Evolutionary conservation across 2,797 vertebrate species (phyloP), one percentile per base, ranked within the genome.

Genomic region (Aphelocoma californica): DNA sequence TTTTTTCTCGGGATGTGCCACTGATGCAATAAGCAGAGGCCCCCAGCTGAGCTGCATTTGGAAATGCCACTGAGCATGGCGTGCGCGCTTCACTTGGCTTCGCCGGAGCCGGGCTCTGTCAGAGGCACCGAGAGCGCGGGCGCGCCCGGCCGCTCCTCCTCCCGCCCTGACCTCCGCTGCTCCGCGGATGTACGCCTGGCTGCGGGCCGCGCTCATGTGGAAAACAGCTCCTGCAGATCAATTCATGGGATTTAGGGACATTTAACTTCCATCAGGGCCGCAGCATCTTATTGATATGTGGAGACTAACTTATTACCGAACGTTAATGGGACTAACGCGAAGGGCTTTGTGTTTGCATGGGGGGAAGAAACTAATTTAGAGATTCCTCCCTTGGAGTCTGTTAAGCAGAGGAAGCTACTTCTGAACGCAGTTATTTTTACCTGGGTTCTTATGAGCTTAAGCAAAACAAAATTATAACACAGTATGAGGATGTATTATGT

Each of bases 31-130:
- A 98, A 97, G 98, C 96, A 97, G 69, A 88, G 97, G 97, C 98
- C 98, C 98, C 98, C 98, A 98, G 98, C 98, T 98, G 98, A 98
- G 98, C 97, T 97, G 96, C 98, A 97, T 98, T 98, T 98, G 98
- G 98, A 99, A 99, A 99, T 99, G 99, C 98, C 99, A 99, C 97
- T 99, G 98, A 99, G 99, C 99, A 99, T 99, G 98, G 98, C 93
- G 96, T 93, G 92, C 96, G 97, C 98, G 98, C 99, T 99, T 99
- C 98, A 98, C 97, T 99, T 98, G 97, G 97, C 98, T 97, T 97
- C 96, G 98, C 97, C 93, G 96, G 97, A 97, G 98, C 98, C 95
- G 98, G 97, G 93, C 98, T 97, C 98, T 98, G 98, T 97, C 98
- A 98, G 98, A 97, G 98, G 98, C 61, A 94, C 97, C 97, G 97